phyloP scores from a whole-genome alignment of 2,888 invertebrate species.

The Lycocerus yunnanus region DNA sequence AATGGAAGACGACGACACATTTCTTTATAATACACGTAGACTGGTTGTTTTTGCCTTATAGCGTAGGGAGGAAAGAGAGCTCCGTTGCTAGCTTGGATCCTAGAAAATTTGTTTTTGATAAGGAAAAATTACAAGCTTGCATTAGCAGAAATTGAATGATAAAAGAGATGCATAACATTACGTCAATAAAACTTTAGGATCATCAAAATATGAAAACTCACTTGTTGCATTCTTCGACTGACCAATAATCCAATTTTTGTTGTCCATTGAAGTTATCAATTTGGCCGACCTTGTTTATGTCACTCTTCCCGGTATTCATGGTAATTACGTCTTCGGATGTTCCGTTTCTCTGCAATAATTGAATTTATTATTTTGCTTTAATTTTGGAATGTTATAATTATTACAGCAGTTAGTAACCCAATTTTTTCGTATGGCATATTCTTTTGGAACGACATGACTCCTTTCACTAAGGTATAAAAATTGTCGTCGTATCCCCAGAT shows the following conservation, averaged over 20 bases:
- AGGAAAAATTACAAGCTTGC: not conserved
- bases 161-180: not conserved
- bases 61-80: slow-evolving; percentile 70
- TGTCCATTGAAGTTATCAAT: slow-evolving; percentile 68
- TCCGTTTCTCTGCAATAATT: slow-evolving; percentile 66
- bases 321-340: slow-evolving; percentile 67
- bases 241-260: slow-evolving; percentile 64
- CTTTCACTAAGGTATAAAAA: slow-evolving; percentile 58
- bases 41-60: slow-evolving; percentile 61
- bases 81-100: slow-evolving; percentile 69
- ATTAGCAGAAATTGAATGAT: not conserved
- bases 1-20: slow-evolving; percentile 72
- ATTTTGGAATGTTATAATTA: slow-evolving; percentile 46
- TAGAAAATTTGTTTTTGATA: not conserved
- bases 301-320: slow-evolving; percentile 69
- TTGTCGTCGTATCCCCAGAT: slow-evolving; percentile 78
- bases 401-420: slow-evolving; percentile 71
- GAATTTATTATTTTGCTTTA: not conserved
- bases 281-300: slow-evolving; percentile 66
- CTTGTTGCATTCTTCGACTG: slow-evolving; percentile 72
- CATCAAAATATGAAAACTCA: slow-evolving; percentile 36
- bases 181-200: not conserved
- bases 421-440: slow-evolving; percentile 65
- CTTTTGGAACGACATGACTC: slow-evolving; percentile 53
- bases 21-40: slow-evolving; percentile 71